phyloP scores from a whole-genome alignment of 2,797 vertebrate genomes.

The Chrosomus eos region DNA sequence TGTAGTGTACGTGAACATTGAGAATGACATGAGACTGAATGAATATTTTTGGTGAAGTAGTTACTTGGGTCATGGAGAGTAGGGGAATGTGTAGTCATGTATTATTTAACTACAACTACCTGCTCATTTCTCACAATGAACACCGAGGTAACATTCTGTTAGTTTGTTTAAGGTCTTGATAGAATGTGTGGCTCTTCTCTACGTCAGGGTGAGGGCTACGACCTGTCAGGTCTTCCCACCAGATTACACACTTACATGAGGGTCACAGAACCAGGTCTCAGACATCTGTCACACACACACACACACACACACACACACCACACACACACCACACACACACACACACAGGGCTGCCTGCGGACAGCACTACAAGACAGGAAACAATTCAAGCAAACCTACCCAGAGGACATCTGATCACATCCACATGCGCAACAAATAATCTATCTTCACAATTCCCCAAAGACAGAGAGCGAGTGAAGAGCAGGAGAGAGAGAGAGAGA shows the following conservation, averaged over 20 bases:
- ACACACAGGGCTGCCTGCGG: conserved; percentile 61
- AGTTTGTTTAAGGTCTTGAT: conserved; percentile 39
- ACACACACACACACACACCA: conserved; percentile 51
- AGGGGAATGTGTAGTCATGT: background rate
- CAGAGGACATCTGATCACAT: conserved; percentile 67
- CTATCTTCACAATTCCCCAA: conserved; percentile 29
- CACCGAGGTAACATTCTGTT: conserved; percentile 2
- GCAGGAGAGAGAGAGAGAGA: conserved; percentile 66
- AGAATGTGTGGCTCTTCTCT: conserved; percentile 66
- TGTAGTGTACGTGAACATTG: background rate
- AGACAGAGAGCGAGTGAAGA: conserved; percentile 68
- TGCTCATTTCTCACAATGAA: background rate
- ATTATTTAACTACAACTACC: background rate
- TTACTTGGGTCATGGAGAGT: background rate
- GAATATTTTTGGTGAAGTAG: background rate
- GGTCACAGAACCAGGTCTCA: conserved; percentile 28
- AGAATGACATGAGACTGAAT: background rate
- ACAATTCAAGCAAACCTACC: conserved; percentile 75
- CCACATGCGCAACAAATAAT: conserved; percentile 56
- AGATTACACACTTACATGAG: conserved; percentile 35
- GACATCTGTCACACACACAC: conserved; percentile 48
- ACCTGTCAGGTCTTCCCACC: conserved; percentile 28
- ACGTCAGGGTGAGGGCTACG: conserved; percentile 56
- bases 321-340: conserved; percentile 27
- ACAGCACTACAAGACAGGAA: conserved; percentile 40